Evolutionary conservation across 2,888 invertebrate genomes (phyloP), one percentile per base, ranked within the genome.

Genomic region (Criorhina ranunculi): DNA sequence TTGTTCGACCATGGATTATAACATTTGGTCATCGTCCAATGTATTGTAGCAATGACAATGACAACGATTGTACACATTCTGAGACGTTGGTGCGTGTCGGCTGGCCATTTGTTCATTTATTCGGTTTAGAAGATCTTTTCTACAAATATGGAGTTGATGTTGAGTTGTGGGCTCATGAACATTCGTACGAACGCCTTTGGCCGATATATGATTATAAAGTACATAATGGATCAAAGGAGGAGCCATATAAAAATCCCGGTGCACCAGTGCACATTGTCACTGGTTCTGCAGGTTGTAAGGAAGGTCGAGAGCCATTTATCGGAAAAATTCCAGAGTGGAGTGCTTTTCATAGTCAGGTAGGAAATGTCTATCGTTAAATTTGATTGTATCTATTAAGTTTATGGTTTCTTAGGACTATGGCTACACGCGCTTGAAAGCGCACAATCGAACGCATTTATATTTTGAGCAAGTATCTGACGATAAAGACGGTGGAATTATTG

Each of bases 91-190:
- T 96, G 0, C 93, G 96, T 76, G 93, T 94, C 69, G 96, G 96
- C 1, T 90, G 95, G 87, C 95, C 95, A 24, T 93, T 95, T 78
- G 88, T 94, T 2, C 94, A 94, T 69, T 91, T 94, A 90, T 95
- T 95, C 89, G 95, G 95, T 0, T 91, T 99, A 87, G 99, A 99
- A 92, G 93, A 96, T 15, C 92, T 99, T 40, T 95, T 99, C 88
- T 95, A 95, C 90, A 93, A 96, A 87, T 95, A 96, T 91, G 98
- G 97, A 37, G 99, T 99, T 29, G 99, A 99, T 93, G 91, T 99
- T 69, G 95, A 95, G 90, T 93, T 99, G 51, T 99, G 98, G 98
- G 99, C 99, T 0, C 99, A 99, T 91, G 99, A 99, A 91, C 99
- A 99, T 92, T 97, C 97, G 5, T 99, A 99, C 91, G 99, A 99